phyloP scores from a whole-genome alignment of 2,113 vertebrate genomes.

The Gobio gobio region DNA sequence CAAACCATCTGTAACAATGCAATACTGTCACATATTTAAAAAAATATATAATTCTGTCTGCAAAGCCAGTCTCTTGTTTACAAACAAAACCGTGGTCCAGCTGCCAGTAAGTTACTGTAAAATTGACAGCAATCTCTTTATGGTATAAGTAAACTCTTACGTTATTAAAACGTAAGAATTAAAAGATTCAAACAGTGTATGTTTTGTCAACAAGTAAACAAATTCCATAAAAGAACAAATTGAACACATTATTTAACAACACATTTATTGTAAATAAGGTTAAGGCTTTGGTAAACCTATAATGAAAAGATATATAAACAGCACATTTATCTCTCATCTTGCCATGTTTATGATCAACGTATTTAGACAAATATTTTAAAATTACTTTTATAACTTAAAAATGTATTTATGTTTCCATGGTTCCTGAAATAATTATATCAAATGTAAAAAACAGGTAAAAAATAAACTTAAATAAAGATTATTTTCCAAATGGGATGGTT shows the following conservation, averaged over 20 bases:
- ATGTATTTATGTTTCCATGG: background rate
- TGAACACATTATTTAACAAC: background rate
- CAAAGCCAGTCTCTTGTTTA: no score
- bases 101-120: no score
- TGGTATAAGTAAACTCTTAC: background rate
- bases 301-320: background rate
- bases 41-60: no score
- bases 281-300: background rate
- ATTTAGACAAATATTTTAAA: slow-evolving; percentile 1
- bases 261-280: background rate
- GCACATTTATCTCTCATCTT: background rate
- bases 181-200: background rate
- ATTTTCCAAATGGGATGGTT: slow-evolving; percentile 79
- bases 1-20: no score
- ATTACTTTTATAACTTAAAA: background rate
- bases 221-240: background rate
- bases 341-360: background rate
- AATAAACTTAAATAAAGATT: slow-evolving; percentile 38
- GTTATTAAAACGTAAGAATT: background rate
- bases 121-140: no score
- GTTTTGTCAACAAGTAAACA: background rate
- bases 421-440: background rate
- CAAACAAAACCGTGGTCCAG: no score
- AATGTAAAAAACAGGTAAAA: background rate
- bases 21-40: no score